Base-by-base conservation (phyloP, 2,113 vertebrate species). In the Glaucidium brasilianum region DNA sequence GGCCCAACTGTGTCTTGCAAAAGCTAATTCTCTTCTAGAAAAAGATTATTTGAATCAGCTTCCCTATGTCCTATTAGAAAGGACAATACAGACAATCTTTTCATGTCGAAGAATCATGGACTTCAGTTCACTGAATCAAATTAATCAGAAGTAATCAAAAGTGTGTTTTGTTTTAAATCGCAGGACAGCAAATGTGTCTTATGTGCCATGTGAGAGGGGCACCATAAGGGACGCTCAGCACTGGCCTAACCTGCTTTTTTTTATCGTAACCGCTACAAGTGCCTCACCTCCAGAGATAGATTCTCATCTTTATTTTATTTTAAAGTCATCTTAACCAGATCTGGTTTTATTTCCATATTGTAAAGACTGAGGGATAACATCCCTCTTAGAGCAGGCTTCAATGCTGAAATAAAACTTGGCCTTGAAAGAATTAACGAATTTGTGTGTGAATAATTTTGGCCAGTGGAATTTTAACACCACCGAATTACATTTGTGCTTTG, bases 401-500 rank as follows among this genome's bases (percentile, higher is more conserved):
- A 3, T 11, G 35, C 60, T 3, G 1, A 89, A 97, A 96, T 96
- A 96, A 96, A 96, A 63, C 25, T 29, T 5, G 14, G 27, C 34
- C 43, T 59, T 59, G 35, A 52, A 60, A 69, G 12, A 73, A 30
- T 18, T 6, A 4, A 13, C 4, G 12, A 21, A 6, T 13, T 52
- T 64, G 35, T 34, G 32, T 26, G n/a, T n/a, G 87, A 60, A 1
- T 73, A 2, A 53, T 73, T 68, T 30, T 45, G 25, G 18, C 9
- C 0, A 0, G n/a, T 3, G 12, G 34, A 21, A 3, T 75, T 85
- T 4, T 2, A 27, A 55, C 22, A 22, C 8, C 2, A 7, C 8
- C 3, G 0, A 35, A 21, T 29, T 9, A 12, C 3, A 0, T 5
- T 23, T 4, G 23, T 11, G 7, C 43, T 72, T 37, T 63, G 12